phyloP scores from a whole-genome alignment of 2,888 invertebrate species.

The Caenorhabditis sulstoni region DNA sequence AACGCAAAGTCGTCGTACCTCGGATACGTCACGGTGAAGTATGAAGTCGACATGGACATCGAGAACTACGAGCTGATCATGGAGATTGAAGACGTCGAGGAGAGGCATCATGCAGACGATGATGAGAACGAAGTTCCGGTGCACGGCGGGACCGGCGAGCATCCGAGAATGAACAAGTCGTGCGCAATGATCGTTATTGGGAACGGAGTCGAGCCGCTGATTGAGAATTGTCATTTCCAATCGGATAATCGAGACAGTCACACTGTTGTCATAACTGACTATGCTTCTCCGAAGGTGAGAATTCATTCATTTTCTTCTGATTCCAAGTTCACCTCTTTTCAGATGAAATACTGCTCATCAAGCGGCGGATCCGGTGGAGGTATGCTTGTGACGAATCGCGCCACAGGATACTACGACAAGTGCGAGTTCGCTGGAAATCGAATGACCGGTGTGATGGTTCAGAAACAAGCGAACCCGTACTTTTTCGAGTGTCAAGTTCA shows the following conservation, averaged over 20 bases:
- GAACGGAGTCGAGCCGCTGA: constrained; percentile 92
- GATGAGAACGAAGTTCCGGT: constrained; percentile 3
- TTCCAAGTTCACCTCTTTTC: background rate
- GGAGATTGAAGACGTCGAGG: constrained; percentile 15
- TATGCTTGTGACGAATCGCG: constrained; percentile 96
- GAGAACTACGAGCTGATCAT: constrained; percentile 34
- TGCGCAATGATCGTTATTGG: constrained; percentile 85
- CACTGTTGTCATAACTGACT: constrained; percentile 97
- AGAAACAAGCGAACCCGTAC: constrained; percentile 92
- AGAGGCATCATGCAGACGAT: background rate
- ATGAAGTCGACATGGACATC: constrained; percentile 7
- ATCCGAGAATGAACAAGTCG: background rate
- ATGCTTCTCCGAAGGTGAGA: constrained; percentile 89
- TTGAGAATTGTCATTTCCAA: constrained; percentile 96
- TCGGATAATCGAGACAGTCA: constrained; percentile 97
- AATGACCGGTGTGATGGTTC: constrained; percentile 95
- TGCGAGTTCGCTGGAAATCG: constrained; percentile 96
- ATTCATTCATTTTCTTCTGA: background rate
- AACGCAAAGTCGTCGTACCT: constrained; percentile 26
- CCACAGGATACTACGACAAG: constrained; percentile 88
- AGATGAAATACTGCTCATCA: constrained; percentile 89
- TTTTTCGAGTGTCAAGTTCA: constrained; percentile 80
- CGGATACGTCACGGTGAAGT: constrained; percentile 46
- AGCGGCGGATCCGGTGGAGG: constrained; percentile 99
- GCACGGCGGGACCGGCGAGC: background rate